phyloP scores from a whole-genome alignment of 2,888 invertebrate genomes.

The Actias luna region DNA sequence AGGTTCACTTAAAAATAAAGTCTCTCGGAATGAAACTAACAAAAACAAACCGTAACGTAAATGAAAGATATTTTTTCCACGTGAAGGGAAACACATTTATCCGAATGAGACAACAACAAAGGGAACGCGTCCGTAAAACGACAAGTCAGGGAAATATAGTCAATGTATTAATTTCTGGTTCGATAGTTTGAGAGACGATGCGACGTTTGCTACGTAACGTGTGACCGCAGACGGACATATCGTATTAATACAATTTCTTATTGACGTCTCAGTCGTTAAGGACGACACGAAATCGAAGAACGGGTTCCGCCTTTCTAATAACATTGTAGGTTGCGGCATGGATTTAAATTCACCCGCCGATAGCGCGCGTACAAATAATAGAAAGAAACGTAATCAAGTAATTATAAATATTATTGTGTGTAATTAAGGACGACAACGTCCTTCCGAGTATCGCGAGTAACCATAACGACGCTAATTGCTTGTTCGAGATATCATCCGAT shows the following conservation, averaged over 20 bases:
- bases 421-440: too few relatives aligned
- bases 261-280: neutral
- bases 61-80: slow-evolving; percentile 3
- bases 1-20: neutral
- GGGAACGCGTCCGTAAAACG: slow-evolving; percentile 1
- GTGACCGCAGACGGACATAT: neutral
- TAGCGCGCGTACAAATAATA: too few relatives aligned
- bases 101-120: slow-evolving; percentile 6
- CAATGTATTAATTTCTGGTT: neutral
- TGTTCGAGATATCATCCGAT: too few relatives aligned
- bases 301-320: neutral
- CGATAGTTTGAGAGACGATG: neutral
- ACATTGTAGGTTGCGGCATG: too few relatives aligned
- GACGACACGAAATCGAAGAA: neutral
- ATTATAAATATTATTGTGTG: too few relatives aligned
- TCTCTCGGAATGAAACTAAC: neutral
- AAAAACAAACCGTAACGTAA: neutral
- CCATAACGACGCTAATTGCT: too few relatives aligned
- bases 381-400: too few relatives aligned
- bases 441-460: too few relatives aligned
- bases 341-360: too few relatives aligned
- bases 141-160: neutral
- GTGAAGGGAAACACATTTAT: slow-evolving; percentile 4
- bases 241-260: neutral
- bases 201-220: neutral